Percentiles rank a stretch among this genome's conserved stretches.
Conservation (phyloP, 2,113 vertebrate species). For the Hippoglossus stenolepis region DNA sequence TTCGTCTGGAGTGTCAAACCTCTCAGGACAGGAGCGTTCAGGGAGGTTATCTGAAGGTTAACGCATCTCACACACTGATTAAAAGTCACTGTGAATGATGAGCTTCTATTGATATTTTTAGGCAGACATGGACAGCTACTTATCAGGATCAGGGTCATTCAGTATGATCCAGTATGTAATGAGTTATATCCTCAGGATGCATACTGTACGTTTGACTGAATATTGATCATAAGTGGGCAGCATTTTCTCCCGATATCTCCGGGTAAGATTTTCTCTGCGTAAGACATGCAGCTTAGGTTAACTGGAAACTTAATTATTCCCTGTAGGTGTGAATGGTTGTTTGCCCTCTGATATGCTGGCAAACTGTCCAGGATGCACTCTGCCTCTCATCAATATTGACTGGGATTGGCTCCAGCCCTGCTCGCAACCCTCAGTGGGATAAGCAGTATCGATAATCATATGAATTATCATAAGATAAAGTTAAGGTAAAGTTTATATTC, state of each 20-base stretch:
- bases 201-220: neutral
- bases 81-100: slow-evolving; percentile 28
- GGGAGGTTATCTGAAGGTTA: slow-evolving; percentile 44
- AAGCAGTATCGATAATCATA: no score
- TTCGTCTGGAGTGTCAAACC: slow-evolving; percentile 29
- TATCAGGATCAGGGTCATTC: neutral
- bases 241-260: neutral
- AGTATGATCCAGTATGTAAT: neutral
- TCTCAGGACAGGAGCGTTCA: slow-evolving; percentile 33
- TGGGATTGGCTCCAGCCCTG: no score
- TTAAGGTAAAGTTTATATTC: neutral
- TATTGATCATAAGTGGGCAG: neutral
- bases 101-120: slow-evolving; percentile 9
- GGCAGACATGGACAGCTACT: slow-evolving; percentile 5
- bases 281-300: neutral
- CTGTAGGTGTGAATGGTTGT: neutral
- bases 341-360: neutral
- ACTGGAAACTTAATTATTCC: neutral
- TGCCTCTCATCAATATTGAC: no score
- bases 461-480: neutral
- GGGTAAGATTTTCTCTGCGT: no score
- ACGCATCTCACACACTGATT: slow-evolving; percentile 7
- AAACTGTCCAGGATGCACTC: no score
- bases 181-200: no score
- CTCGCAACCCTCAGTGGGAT: no score